Base-by-base conservation (phyloP, 2,888 invertebrate genomes). In the Arctia plantaginis region DNA sequence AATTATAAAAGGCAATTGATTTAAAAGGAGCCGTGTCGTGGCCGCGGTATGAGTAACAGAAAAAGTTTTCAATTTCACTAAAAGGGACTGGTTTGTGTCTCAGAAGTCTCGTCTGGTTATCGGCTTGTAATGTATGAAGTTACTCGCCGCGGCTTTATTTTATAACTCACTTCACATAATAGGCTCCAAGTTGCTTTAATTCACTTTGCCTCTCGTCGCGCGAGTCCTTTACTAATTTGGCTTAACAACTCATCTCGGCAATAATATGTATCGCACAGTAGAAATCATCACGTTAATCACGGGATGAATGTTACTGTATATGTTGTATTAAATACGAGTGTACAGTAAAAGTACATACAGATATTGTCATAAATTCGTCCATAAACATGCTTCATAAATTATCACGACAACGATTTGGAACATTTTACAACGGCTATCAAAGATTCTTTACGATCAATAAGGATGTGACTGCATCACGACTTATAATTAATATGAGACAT, bases 11-110 rank as follows among this genome's bases (percentile, higher is more conserved):
- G 92, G 93, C 95, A 95, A 95, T 95, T 94, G 95, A 95, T 95
- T 94, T 94, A 94, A 95, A 94, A 94, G 94, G 93, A 92, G 92
- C 90, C 90, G 93, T 93, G 93, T 93, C 94, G 93, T 89, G 93
- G 92, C 85, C 92, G 92, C 90, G 92, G 93, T 94, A 94, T 94
- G 94, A 95, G 95, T 95, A 93, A 94, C 93, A 95, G 95, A 95
- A 96, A 96, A 96, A 96, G 92, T 96, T 96, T 95, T 95, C 96
- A 96, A 96, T 96, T 95, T 95, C 93, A 95, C 96, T 96, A 96
- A 96, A 96, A 96, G 96, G 96, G 96, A 91, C 96, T 96, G 96
- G 95, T 95, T 95, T 96, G 95, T 95, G 94, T 96, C 95, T 96
- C 94, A 93, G 91, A 93, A 95, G 96, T 95, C 95, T 95, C 91